phyloP scores from a whole-genome alignment of 2,888 invertebrate genomes.

The Tryphoninae sp. region DNA sequence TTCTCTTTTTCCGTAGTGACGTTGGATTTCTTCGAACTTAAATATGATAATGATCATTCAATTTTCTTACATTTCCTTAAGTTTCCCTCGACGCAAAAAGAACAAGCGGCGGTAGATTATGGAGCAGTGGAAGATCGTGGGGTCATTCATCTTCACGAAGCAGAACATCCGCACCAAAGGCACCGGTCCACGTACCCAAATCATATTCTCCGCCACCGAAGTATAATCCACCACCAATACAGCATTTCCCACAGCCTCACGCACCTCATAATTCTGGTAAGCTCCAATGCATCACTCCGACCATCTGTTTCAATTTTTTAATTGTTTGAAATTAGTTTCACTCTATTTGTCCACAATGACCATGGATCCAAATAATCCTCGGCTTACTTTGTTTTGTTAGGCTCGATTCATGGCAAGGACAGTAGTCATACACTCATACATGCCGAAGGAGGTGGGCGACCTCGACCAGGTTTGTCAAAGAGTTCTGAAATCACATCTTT shows the following conservation, averaged over 20 bases:
- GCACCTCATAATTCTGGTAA: slow-evolving; percentile 50
- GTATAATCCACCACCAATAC: slow-evolving; percentile 7
- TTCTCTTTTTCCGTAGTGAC: too few species aligned
- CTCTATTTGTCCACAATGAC: background rate
- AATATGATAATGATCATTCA: background rate
- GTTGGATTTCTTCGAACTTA: too few species aligned
- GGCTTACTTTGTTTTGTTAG: slow-evolving; percentile 13
- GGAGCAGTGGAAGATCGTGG: background rate
- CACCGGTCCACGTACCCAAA: slow-evolving; percentile 2
- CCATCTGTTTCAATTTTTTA: too few species aligned
- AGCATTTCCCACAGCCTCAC: slow-evolving; percentile 36
- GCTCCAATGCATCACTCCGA: background rate
- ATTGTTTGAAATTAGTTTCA: background rate
- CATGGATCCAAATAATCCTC: background rate
- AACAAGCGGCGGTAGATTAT: slow-evolving; percentile 6
- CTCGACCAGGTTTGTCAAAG: slow-evolving; percentile 63
- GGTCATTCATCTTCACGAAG: background rate
- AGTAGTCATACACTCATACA: slow-evolving; percentile 61
- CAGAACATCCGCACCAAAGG: slow-evolving; percentile 26
- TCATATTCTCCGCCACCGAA: slow-evolving; percentile 9
- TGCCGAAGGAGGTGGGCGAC: slow-evolving; percentile 66
- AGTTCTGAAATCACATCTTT: background rate
- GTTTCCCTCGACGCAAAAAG: slow-evolving; percentile 43
- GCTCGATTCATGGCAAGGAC: slow-evolving; percentile 37
- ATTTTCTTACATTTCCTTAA: slow-evolving; percentile 10